These are phyloP conservation scores for Hydrochoerus hydrochaeris DNA, from an alignment of 2,113 vertebrate genomes.

Conservation along the genomic window DNA sequence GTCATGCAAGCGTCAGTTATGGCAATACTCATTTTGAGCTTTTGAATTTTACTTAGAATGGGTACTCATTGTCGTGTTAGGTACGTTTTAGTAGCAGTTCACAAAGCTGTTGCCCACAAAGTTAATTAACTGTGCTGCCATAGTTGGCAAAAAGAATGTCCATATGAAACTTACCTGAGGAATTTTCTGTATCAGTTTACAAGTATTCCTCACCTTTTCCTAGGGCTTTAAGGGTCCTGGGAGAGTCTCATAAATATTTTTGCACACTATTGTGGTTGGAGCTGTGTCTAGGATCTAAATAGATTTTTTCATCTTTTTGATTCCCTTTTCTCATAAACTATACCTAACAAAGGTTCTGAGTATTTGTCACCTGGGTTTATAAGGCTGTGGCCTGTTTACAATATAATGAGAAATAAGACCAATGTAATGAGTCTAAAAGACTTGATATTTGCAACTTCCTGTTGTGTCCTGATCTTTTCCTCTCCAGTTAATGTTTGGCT, in stretches of 20 bases:
- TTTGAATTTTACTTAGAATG: neutral
- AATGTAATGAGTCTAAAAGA: too few relatives aligned
- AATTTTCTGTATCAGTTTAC: neutral
- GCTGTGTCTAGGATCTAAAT: too few relatives aligned
- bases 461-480: too few relatives aligned
- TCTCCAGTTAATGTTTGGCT: neutral
- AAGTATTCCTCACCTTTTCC: neutral
- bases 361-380: neutral
- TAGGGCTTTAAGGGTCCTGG: neutral
- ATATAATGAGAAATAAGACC: too few relatives aligned
- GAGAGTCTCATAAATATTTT: neutral
- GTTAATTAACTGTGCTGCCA: neutral
- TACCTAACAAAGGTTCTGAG: too few relatives aligned
- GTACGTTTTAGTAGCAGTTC: neutral
- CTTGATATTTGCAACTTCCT: neutral
- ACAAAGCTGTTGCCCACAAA: neutral
- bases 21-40: neutral
- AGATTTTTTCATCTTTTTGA: neutral
- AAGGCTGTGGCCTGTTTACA: neutral
- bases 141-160: neutral
- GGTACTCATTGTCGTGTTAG: too few relatives aligned
- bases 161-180: neutral
- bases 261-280: too few relatives aligned
- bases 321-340: neutral
- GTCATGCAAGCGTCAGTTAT: fast-evolving